Base-by-base conservation (phyloP, 2,888 invertebrate species). In the Cryptus viduatorius region DNA sequence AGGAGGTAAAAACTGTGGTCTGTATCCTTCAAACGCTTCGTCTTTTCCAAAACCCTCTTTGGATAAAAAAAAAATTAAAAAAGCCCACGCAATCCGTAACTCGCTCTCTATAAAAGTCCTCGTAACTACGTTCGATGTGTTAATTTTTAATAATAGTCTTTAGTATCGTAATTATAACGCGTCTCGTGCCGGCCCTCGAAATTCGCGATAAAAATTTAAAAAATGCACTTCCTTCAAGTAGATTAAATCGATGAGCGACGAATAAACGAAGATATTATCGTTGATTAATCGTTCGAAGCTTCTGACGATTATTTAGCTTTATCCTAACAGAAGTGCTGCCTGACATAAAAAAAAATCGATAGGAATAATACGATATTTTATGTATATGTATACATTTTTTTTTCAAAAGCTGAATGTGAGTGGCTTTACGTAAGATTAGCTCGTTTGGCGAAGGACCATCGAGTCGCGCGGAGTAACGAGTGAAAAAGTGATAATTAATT, bases 1-100 rank as follows among this genome's bases (percentile, higher is more conserved):
- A 98, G 96, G 98, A 98, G 97, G 98, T 98, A 95, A 98, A 98
- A 96, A 97, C 98, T 94, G 98, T 98, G 97, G 98, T 98, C 96
- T 95, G 98, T 97, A 96, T 96, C 96, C 86, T 82, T 79, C 69
- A 61, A 76, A 75, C 50, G 82, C 82, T 83, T 80, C 79, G 83
- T 65, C 76, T 72, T 61, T 69, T 61, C 67, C 71, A 44, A 65
- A 44, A 61, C 46, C 59, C 65, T 37, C 37, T 37, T 7, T 37
- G 37, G 37, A 37, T 37, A 1, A 37, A 37, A 37, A 37, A 24
- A 24, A 24, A 7, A 37, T 37, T 7, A 37, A 37, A 37, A 37
- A 37, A 8, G 37, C 3, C 37, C 37, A 1, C 37, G 37, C 7
- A 37, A 29, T 61, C 29, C 61, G 67, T 82, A 82, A 82, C 82